phyloP scores from a whole-genome alignment of 2,888 invertebrate genomes.

The Notodromas monacha region DNA sequence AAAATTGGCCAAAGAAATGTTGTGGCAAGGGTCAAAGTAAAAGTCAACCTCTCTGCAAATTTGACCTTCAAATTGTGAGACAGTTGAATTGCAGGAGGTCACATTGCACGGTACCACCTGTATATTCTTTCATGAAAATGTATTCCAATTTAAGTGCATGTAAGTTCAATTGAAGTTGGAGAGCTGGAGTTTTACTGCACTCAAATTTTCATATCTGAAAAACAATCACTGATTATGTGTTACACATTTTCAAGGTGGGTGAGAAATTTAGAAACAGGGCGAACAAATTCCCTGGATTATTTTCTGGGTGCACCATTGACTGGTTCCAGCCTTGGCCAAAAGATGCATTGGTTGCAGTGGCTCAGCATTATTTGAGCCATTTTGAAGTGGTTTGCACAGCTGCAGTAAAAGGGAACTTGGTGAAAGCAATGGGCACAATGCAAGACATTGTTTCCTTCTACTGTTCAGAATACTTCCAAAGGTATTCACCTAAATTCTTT shows the following conservation, averaged over 20 bases:
- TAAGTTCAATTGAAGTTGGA: too few species aligned
- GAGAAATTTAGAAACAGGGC: constrained; percentile 73
- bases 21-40: too few species aligned
- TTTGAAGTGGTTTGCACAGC: constrained; percentile 50
- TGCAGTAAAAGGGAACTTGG: constrained; percentile 49
- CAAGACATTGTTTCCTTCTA: constrained; percentile 65
- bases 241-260: constrained; percentile 55
- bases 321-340: constrained; percentile 97
- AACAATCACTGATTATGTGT: too few species aligned
- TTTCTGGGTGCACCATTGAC: constrained; percentile 89
- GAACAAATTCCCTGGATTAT: constrained; percentile 65
- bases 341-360: constrained; percentile 68
- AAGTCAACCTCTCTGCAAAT: too few species aligned
- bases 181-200: too few species aligned
- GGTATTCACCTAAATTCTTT: constrained; percentile 14
- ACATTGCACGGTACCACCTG: too few species aligned
- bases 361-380: constrained; percentile 56
- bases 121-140: too few species aligned
- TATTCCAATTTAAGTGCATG: too few species aligned
- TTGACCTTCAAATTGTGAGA: too few species aligned
- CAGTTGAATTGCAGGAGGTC: too few species aligned
- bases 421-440: constrained; percentile 62
- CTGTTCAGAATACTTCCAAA: constrained; percentile 54
- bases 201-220: too few species aligned
- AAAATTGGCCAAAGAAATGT: too few species aligned